A percentile compares a stretch with the other conserved stretches of the same genome.
These are phyloP conservation scores for Semaprochilodus insignis DNA, from an alignment of 2,797 vertebrate species.

Conservation along the genomic window DNA sequence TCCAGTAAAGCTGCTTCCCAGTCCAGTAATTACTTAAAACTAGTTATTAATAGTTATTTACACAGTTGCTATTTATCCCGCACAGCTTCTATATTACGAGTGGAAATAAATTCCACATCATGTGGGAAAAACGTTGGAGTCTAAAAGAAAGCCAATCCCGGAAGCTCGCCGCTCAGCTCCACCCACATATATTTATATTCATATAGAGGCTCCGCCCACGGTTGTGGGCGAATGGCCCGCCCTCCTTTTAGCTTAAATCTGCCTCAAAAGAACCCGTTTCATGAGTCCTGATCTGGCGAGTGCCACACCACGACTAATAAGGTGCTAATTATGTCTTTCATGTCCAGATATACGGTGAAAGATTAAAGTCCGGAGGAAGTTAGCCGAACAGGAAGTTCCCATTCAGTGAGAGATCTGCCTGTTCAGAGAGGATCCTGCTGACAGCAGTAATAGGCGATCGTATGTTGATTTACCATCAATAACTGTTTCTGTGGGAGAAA, in stretches of 20 bases:
- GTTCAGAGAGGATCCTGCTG: not conserved
- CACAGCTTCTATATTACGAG: too few species aligned
- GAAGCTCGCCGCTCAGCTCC: not conserved
- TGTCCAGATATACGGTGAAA: slow-evolving; percentile 77
- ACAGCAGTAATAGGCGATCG: not conserved
- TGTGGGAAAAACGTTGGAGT: too few species aligned
- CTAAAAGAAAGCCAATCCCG: too few species aligned
- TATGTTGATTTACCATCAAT: not conserved
- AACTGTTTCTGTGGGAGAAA: not conserved
- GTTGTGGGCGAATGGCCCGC: too few species aligned
- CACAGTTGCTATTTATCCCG: too few species aligned
- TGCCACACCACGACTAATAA: slow-evolving; percentile 65
- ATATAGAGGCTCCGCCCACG: not conserved
- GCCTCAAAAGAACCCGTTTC: slow-evolving; percentile 1
- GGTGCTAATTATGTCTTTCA: slow-evolving; percentile 71
- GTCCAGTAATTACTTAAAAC: too few species aligned
- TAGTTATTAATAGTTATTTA: too few species aligned
- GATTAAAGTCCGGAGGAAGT: slow-evolving; percentile 58
- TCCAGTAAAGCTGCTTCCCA: too few species aligned
- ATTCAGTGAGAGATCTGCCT: slow-evolving; percentile 24
- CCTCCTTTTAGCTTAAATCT: not conserved
- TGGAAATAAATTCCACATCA: too few species aligned
- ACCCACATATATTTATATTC: not conserved
- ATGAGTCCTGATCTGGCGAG: slow-evolving; percentile 53
- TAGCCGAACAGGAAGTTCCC: slow-evolving; percentile 61